Evolutionary conservation across 35 echinoderm and acorn worm species (phyloP).

Genomic region (Chiridota heheva): DNA sequence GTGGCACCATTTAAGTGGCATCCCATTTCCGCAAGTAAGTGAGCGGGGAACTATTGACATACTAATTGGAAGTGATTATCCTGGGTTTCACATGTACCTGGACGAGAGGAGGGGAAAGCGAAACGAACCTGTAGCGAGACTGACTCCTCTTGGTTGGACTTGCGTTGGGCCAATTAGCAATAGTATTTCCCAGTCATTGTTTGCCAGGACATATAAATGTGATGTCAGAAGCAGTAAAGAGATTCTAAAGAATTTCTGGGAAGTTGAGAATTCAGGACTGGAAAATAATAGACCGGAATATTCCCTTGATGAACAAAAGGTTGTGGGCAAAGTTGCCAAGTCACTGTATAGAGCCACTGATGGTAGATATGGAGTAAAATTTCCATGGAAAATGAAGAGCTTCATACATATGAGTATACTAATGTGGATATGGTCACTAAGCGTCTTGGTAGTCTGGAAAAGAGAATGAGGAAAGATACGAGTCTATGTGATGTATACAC

Average conservation of each 20-base stretch:
- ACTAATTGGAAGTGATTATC: conserved; percentile 1
- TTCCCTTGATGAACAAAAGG: no score
- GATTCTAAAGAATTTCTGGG: conserved; percentile 16
- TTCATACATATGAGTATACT: background rate
- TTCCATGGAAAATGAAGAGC: background rate
- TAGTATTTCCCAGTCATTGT: no score
- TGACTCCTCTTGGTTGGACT: conserved; percentile 40
- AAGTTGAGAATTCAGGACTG: background rate
- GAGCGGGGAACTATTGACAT: background rate
- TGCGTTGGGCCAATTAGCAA: conserved; percentile 19
- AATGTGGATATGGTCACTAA: background rate
- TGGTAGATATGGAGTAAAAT: background rate
- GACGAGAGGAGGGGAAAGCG: conserved; percentile 3
- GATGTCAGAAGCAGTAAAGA: background rate
- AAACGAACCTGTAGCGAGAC: conserved; percentile 36
- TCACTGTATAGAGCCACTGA: background rate
- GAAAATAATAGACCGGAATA: no score
- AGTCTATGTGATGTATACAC: background rate
- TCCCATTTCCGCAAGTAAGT: conserved; percentile 13
- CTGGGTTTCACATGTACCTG: background rate
- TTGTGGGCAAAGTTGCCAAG: no score
- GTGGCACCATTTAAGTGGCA: conserved; percentile 25
- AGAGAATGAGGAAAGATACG: background rate
- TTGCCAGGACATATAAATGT: conserved; percentile 4
- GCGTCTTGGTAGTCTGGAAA: background rate